Conservation (phyloP, 1,140 invertebrate genomes). For the Anastrepha ludens region DNA sequence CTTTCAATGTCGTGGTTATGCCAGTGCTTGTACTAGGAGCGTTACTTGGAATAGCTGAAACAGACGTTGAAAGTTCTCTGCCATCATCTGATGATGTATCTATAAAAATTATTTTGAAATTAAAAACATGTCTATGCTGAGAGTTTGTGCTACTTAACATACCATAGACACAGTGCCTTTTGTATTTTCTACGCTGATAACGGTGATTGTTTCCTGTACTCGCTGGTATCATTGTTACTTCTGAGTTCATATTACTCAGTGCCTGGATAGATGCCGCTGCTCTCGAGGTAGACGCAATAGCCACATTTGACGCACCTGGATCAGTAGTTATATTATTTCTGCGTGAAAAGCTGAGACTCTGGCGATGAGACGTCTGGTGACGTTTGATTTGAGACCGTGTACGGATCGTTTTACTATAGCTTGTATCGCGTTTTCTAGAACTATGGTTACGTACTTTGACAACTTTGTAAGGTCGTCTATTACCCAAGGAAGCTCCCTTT, state of each 20-base stretch:
- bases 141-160: not conserved
- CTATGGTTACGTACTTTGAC: constrained; percentile 35
- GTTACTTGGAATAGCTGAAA: constrained; percentile 27
- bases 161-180: constrained; percentile 52
- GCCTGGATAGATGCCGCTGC: not conserved
- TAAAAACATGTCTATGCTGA: not conserved
- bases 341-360: not conserved
- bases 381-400: not conserved
- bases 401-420: not conserved
- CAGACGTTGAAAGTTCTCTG: not conserved
- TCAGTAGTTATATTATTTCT: constrained; percentile 18
- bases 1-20: constrained; percentile 60
- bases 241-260: not conserved
- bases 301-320: constrained; percentile 7
- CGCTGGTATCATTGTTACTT: not conserved
- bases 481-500: constrained; percentile 58
- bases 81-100: constrained; percentile 55
- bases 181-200: constrained; percentile 46
- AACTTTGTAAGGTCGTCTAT: constrained; percentile 53
- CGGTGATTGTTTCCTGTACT: constrained; percentile 19
- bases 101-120: not conserved
- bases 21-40: constrained; percentile 61
- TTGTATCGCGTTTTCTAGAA: constrained; percentile 34
- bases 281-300: constrained; percentile 49
- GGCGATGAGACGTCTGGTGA: constrained; percentile 2